A percentile compares a stretch with the other conserved stretches of the same genome.
Evolutionary conservation across 2,113 vertebrate species (phyloP).

Genomic region (Urocolius indicus): DNA sequence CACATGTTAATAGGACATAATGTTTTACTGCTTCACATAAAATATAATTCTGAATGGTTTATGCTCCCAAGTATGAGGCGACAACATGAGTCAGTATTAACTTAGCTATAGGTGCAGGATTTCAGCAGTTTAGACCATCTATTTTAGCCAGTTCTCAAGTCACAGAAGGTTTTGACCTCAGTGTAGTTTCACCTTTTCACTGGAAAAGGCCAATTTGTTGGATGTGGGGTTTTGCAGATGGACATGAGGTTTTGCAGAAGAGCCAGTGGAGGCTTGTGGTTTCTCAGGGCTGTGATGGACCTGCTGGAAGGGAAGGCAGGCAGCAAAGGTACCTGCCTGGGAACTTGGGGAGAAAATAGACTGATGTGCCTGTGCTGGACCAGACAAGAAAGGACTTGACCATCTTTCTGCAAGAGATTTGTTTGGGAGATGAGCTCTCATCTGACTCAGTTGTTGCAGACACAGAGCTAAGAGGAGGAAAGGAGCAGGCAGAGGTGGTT

Average conservation of each 20-base stretch:
- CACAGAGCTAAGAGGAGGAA: neutral
- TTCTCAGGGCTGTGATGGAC: neutral
- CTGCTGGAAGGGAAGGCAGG: neutral
- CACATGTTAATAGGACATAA: neutral
- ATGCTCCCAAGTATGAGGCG: neutral
- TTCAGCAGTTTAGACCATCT: neutral
- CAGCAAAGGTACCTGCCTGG: neutral
- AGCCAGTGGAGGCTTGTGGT: neutral
- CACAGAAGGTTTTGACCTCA: neutral
- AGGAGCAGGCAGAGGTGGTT: neutral
- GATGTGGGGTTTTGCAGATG: neutral
- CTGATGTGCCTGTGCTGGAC: neutral
- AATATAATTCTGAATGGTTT: neutral
- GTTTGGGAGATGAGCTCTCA: neutral
- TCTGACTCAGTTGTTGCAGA: neutral
- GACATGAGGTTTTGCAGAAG: neutral
- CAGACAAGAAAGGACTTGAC: neutral
- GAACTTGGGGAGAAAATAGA: neutral
- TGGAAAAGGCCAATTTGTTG: neutral
- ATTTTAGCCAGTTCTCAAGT: neutral
- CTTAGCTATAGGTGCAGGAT: neutral
- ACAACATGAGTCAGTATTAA: neutral
- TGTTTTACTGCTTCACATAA: neutral
- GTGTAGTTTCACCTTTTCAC: neutral
- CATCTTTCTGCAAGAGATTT: neutral